Base-by-base conservation (phyloP, 1,140 invertebrate species). In the Ostrea edulis region DNA sequence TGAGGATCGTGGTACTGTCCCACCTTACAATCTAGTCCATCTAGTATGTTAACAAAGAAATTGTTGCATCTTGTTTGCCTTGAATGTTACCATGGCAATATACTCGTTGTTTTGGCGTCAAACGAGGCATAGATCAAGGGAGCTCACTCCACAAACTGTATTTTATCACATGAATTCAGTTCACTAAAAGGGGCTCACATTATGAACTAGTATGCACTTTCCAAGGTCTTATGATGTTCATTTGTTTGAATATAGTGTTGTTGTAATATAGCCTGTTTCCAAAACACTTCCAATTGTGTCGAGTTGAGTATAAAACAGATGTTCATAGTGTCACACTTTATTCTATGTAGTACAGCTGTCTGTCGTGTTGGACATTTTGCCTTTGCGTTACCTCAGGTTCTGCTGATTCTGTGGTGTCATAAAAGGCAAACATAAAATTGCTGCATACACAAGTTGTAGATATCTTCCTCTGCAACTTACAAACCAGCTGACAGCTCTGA, bases 401-500 rank as follows among this genome's bases (percentile, higher is more conserved):
- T 14, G 9, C 4, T 77, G 8, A 12, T 25, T 9, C 25, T 77
- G 25, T 29, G 22, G 25, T 77, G 68, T 77, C 68, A 77, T 25
- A 77, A 35, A 77, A 25, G 68, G 68, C 68, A 77, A 14, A 77
- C 2, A 71, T n/a, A 9, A 77, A 77, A 29, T 0, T 77, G 25
- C 29, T 77, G 25, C 29, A 14, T 77, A 77, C 68, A 77, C 68
- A 29, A 77, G 22, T 12, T 77, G 68, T 77, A 35, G 68, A 77
- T 29, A n/a, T 77, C 35, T 11, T 62, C 17, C n/a, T 29, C 68
- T 77, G 12, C 68, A 35, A 77, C 68, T 77, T 77, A 77, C 8
- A 77, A 29, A 77, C 11, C 68, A 35, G 68, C 25, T 12, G 12
- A 35, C 68, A 77, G 25, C 25, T 29, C 58, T 11, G 7, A 8